Conservation (phyloP, 2,113 vertebrate species). For the Atrichornis clamosus region DNA sequence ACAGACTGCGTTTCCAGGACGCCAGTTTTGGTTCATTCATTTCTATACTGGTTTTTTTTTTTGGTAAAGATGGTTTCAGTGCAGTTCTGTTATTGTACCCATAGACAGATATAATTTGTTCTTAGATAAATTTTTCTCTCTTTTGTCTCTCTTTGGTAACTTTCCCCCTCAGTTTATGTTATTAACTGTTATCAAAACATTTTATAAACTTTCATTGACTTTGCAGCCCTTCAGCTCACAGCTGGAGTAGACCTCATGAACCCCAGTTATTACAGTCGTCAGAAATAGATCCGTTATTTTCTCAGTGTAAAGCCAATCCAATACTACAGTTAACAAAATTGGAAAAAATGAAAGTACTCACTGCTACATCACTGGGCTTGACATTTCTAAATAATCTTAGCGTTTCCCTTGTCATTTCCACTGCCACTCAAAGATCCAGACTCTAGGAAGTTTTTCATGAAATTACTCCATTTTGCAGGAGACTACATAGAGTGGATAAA, state of each 20-base stretch:
- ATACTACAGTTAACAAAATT: constrained; percentile 16
- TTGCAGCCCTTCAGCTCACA: not conserved
- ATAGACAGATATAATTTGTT: not conserved
- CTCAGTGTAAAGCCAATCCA: constrained; percentile 28
- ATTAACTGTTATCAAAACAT: not conserved
- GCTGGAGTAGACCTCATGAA: not conserved
- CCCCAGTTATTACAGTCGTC: constrained; percentile 4
- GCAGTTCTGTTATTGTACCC: not conserved
- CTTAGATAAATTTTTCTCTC: not conserved
- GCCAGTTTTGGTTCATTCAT: not conserved
- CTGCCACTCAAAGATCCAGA: not conserved
- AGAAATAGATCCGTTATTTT: constrained; percentile 41
- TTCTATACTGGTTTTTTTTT: not conserved
- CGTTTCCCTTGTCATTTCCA: not conserved
- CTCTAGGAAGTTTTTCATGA: not conserved
- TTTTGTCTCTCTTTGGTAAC: not conserved
- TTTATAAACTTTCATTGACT: constrained; percentile 22
- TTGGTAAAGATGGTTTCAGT: not conserved
- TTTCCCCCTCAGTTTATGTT: not conserved
- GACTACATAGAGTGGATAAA: not conserved
- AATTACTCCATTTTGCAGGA: not conserved
- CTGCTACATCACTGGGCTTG: not conserved
- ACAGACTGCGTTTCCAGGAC: not conserved
- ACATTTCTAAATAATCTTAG: constrained; percentile 39
- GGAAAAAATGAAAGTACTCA: not conserved